These are phyloP conservation scores for Bergia puertoricense DNA, from an alignment of 92 coral and sea anemone genomes.

Conservation along the genomic window DNA sequence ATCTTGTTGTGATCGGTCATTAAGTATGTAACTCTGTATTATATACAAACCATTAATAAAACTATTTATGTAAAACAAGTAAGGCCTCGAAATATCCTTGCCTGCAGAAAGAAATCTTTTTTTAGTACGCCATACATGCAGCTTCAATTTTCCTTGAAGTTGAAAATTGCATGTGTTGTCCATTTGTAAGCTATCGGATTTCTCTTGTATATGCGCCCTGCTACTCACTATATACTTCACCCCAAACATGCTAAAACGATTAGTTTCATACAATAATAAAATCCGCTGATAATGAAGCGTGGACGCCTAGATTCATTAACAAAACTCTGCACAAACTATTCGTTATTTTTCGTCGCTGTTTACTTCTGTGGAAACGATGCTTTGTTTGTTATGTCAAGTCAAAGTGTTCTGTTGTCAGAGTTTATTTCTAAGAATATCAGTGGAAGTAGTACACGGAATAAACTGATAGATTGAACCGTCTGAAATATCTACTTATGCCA, in stretches of 20 bases:
- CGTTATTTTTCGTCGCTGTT: neutral
- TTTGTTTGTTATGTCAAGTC: neutral
- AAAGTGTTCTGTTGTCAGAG: neutral
- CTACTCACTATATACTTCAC: neutral
- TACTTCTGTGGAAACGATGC: neutral
- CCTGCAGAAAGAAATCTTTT: neutral
- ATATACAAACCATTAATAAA: neutral
- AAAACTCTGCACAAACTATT: neutral
- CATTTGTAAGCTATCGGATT: neutral
- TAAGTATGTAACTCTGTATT: neutral
- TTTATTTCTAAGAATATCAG: neutral
- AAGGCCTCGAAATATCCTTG: neutral
- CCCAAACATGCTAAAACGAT: conserved; percentile 9
- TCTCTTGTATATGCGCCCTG: neutral
- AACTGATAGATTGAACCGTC: neutral
- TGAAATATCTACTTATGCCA: neutral
- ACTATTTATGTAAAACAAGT: no score
- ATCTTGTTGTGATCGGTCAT: no score
- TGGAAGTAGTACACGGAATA: neutral
- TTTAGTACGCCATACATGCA: neutral
- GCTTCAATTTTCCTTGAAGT: neutral
- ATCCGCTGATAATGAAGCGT: conserved; percentile 24
- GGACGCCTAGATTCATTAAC: neutral
- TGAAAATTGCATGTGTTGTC: neutral
- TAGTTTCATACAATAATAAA: neutral